Evolutionary conservation across 2,888 invertebrate species (phyloP), one percentile per base, ranked within the genome.

Genomic region (Aproaerema taeniolella): DNA sequence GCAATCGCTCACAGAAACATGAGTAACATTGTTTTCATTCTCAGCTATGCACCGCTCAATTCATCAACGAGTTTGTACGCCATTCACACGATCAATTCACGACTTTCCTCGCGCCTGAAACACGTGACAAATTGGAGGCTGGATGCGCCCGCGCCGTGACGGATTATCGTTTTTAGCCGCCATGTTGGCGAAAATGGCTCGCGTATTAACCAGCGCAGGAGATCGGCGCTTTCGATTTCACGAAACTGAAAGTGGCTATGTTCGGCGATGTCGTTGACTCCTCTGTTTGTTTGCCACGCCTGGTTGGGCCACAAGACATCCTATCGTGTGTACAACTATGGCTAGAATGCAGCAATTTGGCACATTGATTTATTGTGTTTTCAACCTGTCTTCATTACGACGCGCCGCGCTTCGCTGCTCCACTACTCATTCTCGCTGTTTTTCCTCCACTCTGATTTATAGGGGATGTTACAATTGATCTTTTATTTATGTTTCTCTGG

Each of bases 261-360:
- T 85, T 83, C 77, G 81, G 83, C 68, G 65, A 66, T 82, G 83
- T 82, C 81, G 76, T 80, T 83, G 82, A 82, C 83, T 82, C 71
- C 8, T 52, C 62, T 81, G 83, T 82, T 83, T 85, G 80, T 83
- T 85, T 83, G 82, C 70, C 72, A 80, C 71, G 82, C 62, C 68
- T 75, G 73, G 82, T 67, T 75, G 81, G 55, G 59, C 61, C 53
- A 52, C 58, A 55, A 60, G 57, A 60, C 55, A 70, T 74, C 68
- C 67, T 77, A 67, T 78, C 77, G 77, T 80, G 78, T 62, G 64
- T 45, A 38, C 41, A 43, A 36, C 41, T 49, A 59, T 43, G 39
- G 58, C 63, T 64, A 67, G 67, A 75, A 69, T 72, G 73, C 61
- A 65, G 64, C 73, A 72, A 75, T 75, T 80, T 70, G 73, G 73